phyloP scores from a whole-genome alignment of 2,888 invertebrate genomes.

The Hypercompe scribonia region DNA sequence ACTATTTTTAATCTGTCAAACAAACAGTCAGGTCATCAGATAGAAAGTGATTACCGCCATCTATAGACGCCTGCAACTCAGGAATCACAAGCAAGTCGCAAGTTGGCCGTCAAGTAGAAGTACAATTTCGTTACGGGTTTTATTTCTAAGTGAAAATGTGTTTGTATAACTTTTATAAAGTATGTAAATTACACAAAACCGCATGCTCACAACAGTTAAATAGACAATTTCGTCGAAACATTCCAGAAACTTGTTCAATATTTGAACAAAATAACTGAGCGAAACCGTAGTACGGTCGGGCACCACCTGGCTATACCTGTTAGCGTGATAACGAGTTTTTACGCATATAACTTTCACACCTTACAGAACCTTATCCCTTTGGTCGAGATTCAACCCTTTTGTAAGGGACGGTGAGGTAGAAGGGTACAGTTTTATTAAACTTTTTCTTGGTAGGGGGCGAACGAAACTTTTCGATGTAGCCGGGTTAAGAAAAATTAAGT shows the following conservation, averaged over 20 bases:
- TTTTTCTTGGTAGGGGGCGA: constrained; percentile 12
- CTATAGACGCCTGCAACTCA: too few relatives aligned
- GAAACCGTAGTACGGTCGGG: neutral
- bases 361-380: constrained; percentile 9
- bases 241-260: neutral
- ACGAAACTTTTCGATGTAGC: constrained; percentile 7
- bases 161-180: neutral
- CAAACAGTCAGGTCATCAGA: too few relatives aligned
- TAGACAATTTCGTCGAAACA: neutral
- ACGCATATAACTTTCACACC: constrained; percentile 16
- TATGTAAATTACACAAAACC: neutral
- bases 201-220: neutral
- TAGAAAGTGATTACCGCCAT: too few relatives aligned
- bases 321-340: constrained; percentile 16
- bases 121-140: too few relatives aligned
- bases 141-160: too few relatives aligned
- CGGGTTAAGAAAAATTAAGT: neutral
- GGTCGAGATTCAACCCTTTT: neutral
- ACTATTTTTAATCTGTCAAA: too few relatives aligned
- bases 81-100: too few relatives aligned
- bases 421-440: constrained; percentile 19
- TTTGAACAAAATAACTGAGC: neutral
- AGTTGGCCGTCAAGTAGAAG: too few relatives aligned
- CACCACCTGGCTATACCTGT: constrained; percentile 9
- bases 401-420: neutral